Conservation (phyloP, 2,113 vertebrate genomes). For the Tupaia chinensis region DNA sequence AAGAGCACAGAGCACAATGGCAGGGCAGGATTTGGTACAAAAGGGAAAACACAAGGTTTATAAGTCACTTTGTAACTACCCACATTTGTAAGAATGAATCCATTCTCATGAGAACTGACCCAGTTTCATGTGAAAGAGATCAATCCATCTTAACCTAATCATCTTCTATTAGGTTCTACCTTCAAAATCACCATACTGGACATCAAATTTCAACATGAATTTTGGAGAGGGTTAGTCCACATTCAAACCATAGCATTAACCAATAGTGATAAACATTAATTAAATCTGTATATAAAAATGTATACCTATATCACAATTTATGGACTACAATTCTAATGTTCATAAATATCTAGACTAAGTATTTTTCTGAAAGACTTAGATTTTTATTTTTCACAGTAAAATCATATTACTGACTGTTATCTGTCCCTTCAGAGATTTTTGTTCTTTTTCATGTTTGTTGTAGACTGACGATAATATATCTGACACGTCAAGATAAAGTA, state of each 20-base stretch:
- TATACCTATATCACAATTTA: background rate
- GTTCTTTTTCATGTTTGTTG: slow-evolving; percentile 20
- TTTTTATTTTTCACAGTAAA: slow-evolving; percentile 27
- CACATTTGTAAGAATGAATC: too few relatives aligned
- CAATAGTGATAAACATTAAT: background rate
- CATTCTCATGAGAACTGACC: too few relatives aligned
- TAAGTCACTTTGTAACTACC: too few relatives aligned
- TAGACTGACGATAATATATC: slow-evolving; percentile 38
- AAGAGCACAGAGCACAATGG: too few relatives aligned
- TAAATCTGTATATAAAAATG: slow-evolving; percentile 4
- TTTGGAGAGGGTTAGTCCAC: too few relatives aligned
- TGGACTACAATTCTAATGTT: slow-evolving; percentile 18
- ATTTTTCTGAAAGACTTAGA: slow-evolving; percentile 23
- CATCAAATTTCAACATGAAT: too few relatives aligned
- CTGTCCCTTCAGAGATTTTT: background rate
- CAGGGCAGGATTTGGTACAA: too few relatives aligned
- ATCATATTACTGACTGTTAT: slow-evolving; percentile 35
- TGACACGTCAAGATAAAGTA: slow-evolving; percentile 63
- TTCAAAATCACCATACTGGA: too few relatives aligned
- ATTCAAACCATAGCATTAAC: background rate
- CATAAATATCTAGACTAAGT: slow-evolving; percentile 22
- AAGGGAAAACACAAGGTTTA: too few relatives aligned
- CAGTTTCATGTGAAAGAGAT: too few relatives aligned
- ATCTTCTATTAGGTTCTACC: too few relatives aligned
- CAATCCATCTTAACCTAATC: too few relatives aligned